Base-by-base conservation (phyloP, 1,140 invertebrate genomes). In the Formica selysi region DNA sequence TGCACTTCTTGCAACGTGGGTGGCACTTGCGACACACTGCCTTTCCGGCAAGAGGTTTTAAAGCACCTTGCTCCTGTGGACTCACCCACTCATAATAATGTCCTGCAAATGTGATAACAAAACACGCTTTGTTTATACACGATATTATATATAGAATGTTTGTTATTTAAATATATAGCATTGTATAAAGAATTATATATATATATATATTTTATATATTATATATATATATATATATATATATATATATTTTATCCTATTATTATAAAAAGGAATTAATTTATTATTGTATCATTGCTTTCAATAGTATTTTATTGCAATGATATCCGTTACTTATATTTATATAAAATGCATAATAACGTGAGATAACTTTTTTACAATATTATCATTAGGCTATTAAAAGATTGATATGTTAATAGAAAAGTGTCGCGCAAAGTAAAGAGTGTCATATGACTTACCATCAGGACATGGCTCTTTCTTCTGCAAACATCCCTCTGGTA, bases 11-110 rank as follows among this genome's bases (percentile, higher is more conserved):
- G 93, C 99, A 99, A 16, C 98, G 96, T 0, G 97, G 97, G 95
- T 99, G 98, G 93, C 99, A 99, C 92, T 97, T 98, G 70, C 98
- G 96, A 91, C 98, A 99, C 16, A 98, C 97, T 0, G 96, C 97
- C 95, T 98, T 98, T 81, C 97, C 98, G 51, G 97, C 97, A 76
- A 97, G 93, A 7, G 95, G 96, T 92, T 96, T 97, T 85, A 97
- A 95, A 19, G 96, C 95, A 85, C 97, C 97, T 89, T 96, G 95
- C 84, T 98, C 97, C 86, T 97, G 96, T 1, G 96, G 96, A 76
- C 97, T 97, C 16, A 99, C 97, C 95, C 97, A 98, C 93, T 99
- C 98, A 90, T 97, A 97, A 92, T 97, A 98, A 92, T 98, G 98
- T 16, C 97, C 97, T 94, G 96, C 94, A 59, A 86, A 48, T 83